Percentiles rank a stretch among this genome's conserved stretches.
These are phyloP conservation scores for Aegotheles bennettii DNA, from an alignment of 2,113 vertebrate genomes.

Conservation along the genomic window DNA sequence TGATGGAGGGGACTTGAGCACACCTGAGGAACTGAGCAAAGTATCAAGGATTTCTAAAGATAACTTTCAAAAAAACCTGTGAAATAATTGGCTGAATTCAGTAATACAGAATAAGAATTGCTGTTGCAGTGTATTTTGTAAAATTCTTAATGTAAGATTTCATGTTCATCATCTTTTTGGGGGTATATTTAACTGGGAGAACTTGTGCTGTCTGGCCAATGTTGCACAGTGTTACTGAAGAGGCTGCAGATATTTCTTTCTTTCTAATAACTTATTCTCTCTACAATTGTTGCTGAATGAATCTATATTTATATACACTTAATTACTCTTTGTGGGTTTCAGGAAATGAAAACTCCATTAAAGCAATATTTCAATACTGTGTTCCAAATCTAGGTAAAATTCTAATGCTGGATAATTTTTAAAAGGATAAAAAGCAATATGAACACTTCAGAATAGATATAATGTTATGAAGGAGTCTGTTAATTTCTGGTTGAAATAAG, in stretches of 20 bases:
- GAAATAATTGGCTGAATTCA: background rate
- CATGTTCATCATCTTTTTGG: background rate
- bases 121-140: background rate
- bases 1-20: background rate
- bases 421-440: background rate
- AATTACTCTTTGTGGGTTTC: background rate
- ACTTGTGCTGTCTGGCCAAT: background rate
- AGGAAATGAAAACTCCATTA: background rate
- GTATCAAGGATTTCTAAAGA: background rate
- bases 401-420: background rate
- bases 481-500: background rate
- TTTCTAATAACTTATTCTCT: background rate
- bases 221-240: background rate
- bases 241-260: background rate
- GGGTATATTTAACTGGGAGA: background rate
- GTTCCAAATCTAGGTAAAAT: background rate
- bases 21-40: background rate
- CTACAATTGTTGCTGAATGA: background rate
- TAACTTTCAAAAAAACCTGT: background rate
- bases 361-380: background rate
- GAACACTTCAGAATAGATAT: background rate
- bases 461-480: background rate
- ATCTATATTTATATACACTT: background rate
- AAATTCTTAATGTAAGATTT: background rate
- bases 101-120: background rate